Evolutionary conservation across 1,140 invertebrate species (phyloP).

Genomic region (Drosophila takahashii): DNA sequence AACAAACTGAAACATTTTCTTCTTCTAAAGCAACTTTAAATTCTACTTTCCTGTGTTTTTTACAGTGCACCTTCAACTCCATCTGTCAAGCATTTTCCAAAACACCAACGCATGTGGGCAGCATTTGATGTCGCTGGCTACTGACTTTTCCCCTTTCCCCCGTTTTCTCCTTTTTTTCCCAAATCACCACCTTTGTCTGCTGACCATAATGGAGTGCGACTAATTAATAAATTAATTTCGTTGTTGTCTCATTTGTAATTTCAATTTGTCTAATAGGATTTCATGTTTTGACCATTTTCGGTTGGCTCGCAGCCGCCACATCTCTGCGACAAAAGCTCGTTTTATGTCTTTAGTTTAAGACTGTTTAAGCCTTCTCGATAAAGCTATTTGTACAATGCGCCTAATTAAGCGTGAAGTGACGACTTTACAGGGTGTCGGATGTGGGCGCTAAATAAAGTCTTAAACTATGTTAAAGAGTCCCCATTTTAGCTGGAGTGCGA

Average conservation of each 20-base stretch:
- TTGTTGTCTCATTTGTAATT: constrained; percentile 81
- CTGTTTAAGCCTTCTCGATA: constrained; percentile 44
- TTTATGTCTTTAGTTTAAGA: constrained; percentile 37
- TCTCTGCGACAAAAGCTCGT: constrained; percentile 12
- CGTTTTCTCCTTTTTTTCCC: not conserved
- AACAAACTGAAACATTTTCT: too few relatives aligned
- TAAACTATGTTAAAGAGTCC: constrained; percentile 5
- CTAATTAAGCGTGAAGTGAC: constrained; percentile 78
- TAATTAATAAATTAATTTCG: constrained; percentile 83
- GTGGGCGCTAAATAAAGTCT: constrained; percentile 52
- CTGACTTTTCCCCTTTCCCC: constrained; percentile 14
- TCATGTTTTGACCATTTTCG: constrained; percentile 81
- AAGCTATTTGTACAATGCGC: constrained; percentile 65
- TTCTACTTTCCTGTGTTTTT: not conserved
- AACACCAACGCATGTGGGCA: constrained; percentile 66
- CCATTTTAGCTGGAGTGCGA: not conserved
- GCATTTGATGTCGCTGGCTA: constrained; percentile 50
- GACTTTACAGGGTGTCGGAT: constrained; percentile 59
- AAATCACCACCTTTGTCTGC: constrained; percentile 52
- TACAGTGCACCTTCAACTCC: constrained; percentile 21
- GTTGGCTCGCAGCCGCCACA: constrained; percentile 8
- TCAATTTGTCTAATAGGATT: constrained; percentile 83
- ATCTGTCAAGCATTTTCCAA: constrained; percentile 33
- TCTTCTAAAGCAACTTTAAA: too few relatives aligned
- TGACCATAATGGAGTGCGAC: constrained; percentile 79